Evolutionary conservation across 1,140 invertebrate genomes (phyloP), one percentile per base, ranked within the genome.

Genomic region (Carposina sasakii): DNA sequence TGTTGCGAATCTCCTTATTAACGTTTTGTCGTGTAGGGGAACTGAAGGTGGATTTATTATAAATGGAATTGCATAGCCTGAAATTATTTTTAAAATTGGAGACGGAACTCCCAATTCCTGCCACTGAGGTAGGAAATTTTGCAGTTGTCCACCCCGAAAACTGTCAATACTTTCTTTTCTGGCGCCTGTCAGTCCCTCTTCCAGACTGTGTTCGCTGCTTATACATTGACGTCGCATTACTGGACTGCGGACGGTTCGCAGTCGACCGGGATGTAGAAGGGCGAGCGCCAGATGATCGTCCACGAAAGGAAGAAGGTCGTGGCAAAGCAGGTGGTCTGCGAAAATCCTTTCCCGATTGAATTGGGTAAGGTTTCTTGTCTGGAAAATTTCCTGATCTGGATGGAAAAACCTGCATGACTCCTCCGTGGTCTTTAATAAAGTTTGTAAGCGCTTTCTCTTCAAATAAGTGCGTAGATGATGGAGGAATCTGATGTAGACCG

Each of bases 381-480:
- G 24, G 28, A 19, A 44, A 44, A 31, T 30, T 30, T 28, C 6
- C 28, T 44, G 17, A 19, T 44, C 16, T 44, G 21, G n/a, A 16
- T 23, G 4, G 20, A 2, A n/a, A 9, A 16, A 48, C 12, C 12
- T 28, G 24, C 12, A 28, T 6, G 6, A 28, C n/a, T 6, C 24
- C 24, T 6, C 24, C 24, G 12, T 28, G 6, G 6, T 37, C 23
- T 37, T 26, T 48, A 16, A 48, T 13, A 0, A 34, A 20, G 6
- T 34, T 9, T 3, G 3, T 13, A 8, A 48, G 45, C 4, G 12
- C n/a, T 3, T 9, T 8, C 9, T 48, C 33, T 9, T 34, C 3
- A 33, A 48, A 48, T 16, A 48, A 23, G 15, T 48, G 34, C 1
- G 22, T 20, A 3, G 26, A 22, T 1, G 45, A 48, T 6, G 45